Conservation (phyloP, 2,888 invertebrate species). For the Ochropacha duplaris region DNA sequence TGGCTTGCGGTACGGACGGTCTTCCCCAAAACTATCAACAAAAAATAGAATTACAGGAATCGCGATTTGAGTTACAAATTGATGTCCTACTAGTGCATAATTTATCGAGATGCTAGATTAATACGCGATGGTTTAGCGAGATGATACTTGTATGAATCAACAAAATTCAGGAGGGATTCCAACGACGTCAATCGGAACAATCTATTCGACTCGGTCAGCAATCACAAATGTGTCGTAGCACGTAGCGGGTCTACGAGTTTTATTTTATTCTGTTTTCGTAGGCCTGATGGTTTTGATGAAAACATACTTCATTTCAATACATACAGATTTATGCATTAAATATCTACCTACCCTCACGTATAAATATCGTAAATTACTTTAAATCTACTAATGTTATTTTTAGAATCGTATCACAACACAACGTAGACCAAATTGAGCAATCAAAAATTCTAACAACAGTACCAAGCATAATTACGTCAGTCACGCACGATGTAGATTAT, state of each 20-base stretch:
- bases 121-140: too few species aligned
- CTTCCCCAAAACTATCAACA: too few species aligned
- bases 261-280: constrained; percentile 16
- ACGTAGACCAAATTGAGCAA: constrained; percentile 5
- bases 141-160: constrained; percentile 49
- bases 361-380: background rate
- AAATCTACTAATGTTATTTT: too few species aligned
- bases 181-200: constrained; percentile 54
- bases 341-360: too few species aligned
- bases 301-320: background rate
- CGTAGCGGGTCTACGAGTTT: constrained; percentile 47
- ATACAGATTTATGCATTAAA: too few species aligned
- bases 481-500: constrained; percentile 7
- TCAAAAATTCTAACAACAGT: constrained; percentile 2
- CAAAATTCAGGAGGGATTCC: constrained; percentile 42
- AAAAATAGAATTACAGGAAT: too few species aligned
- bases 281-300: background rate
- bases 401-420: background rate
- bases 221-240: constrained; percentile 50
- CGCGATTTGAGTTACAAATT: too few species aligned
- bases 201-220: constrained; percentile 54
- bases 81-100: too few species aligned
- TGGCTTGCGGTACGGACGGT: too few species aligned
- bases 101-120: too few species aligned
- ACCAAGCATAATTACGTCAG: constrained; percentile 1